Conservation (phyloP, 1,140 invertebrate genomes). For the Globodera rostochiensis region DNA sequence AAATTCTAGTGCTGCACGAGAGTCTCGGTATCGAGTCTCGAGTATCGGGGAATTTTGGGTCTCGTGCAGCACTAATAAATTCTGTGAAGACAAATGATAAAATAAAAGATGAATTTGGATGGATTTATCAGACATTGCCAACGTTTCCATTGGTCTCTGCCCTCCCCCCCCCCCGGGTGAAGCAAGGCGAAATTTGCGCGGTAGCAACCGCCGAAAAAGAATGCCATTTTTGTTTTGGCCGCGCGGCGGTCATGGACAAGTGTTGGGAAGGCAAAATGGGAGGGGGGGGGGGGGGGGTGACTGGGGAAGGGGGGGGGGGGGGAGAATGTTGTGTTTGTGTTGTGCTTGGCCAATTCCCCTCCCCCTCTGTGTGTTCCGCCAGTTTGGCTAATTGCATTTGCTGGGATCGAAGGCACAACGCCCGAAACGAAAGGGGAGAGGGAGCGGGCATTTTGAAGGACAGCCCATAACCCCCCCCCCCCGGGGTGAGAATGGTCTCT, state of each 20-base stretch:
- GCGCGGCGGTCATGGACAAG: neutral
- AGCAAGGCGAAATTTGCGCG: neutral
- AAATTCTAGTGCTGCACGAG: too few species aligned
- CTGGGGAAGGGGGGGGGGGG: too few species aligned
- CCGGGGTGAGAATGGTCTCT: neutral
- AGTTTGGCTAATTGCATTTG: slow-evolving; percentile 2
- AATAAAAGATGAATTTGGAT: neutral
- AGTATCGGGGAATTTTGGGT: too few species aligned
- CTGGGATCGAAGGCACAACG: neutral
- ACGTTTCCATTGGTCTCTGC: too few species aligned
- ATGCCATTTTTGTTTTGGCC: neutral
- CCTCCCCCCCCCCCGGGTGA: too few species aligned
- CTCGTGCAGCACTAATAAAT: too few species aligned
- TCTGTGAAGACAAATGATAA: too few species aligned
- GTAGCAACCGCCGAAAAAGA: slow-evolving; percentile 3
- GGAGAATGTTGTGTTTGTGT: neutral
- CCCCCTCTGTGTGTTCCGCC: neutral
- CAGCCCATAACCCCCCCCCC: neutral
- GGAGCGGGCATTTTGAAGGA: neutral
- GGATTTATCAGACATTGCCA: too few species aligned
- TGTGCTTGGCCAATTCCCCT: too few species aligned
- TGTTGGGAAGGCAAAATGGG: neutral
- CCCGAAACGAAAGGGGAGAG: neutral
- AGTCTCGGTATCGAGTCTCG: too few species aligned
- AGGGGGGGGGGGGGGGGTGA: too few species aligned